Evolutionary conservation across 53 echinoderm and acorn worm species (phyloP).

Genomic region (Arbacia lixula): DNA sequence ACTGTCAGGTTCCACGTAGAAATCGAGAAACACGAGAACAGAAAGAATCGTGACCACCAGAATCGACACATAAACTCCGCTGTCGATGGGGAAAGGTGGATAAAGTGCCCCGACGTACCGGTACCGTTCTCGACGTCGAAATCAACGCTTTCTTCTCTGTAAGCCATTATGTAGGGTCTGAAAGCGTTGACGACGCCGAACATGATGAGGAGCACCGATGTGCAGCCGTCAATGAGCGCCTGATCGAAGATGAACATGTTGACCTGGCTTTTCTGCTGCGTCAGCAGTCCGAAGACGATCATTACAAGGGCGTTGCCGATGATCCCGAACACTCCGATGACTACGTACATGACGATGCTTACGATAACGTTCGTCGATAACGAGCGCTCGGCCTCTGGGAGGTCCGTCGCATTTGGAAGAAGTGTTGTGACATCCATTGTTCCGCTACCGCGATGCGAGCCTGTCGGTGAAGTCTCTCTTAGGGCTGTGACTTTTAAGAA

Average conservation of each 20-base stretch:
- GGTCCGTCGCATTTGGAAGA: too few species aligned
- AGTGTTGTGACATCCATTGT: too few species aligned
- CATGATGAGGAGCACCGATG: conserved; percentile 71
- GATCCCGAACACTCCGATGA: conserved; percentile 79
- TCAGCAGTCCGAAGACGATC: conserved; percentile 71
- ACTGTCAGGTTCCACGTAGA: conserved; percentile 88
- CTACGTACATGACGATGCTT: conserved; percentile 40
- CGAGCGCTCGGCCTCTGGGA: neutral
- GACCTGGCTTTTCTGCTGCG: conserved; percentile 68
- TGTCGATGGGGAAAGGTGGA: neutral
- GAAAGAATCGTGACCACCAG: conserved; percentile 95
- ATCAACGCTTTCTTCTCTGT: neutral
- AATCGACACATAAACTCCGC: conserved; percentile 90
- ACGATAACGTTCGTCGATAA: conserved; percentile 35
- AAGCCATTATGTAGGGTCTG: conserved; percentile 38
- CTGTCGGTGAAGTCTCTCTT: too few species aligned
- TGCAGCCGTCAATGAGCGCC: conserved; percentile 79
- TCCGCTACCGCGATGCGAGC: too few species aligned
- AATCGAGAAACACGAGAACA: conserved; percentile 85
- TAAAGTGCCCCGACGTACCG: conserved; percentile 8
- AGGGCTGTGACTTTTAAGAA: too few species aligned
- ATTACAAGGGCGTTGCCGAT: conserved; percentile 83
- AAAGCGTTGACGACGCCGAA: conserved; percentile 73
- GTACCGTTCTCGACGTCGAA: neutral
- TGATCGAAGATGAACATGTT: conserved; percentile 90